Percentiles rank a stretch among this genome's conserved stretches.
These are phyloP conservation scores for Anas platyrhynchos DNA, from an alignment of 2,113 vertebrate species.

Conservation along the genomic window DNA sequence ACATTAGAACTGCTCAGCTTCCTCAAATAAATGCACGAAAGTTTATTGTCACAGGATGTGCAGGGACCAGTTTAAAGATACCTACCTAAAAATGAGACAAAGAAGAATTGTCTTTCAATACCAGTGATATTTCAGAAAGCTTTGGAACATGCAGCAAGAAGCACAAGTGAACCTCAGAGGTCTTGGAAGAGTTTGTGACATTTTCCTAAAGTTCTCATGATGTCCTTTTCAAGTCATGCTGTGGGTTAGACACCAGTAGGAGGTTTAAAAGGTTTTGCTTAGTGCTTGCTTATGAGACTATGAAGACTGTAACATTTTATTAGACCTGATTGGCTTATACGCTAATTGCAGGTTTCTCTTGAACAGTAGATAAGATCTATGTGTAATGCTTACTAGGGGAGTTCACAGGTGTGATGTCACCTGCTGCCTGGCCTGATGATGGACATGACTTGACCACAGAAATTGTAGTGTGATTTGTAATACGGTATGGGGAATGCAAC, in stretches of 20 bases:
- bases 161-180: not conserved
- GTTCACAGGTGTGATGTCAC: not conserved
- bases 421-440: not conserved
- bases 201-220: not conserved
- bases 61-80: not conserved
- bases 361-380: constrained; percentile 9
- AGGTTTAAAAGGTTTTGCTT: not conserved
- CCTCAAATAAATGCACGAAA: not conserved
- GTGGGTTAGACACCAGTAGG: not conserved
- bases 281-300: not conserved
- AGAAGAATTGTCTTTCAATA: not conserved
- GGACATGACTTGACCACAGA: constrained; percentile 12
- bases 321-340: constrained; percentile 18
- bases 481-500: not conserved
- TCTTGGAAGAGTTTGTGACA: not conserved
- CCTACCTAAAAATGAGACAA: not conserved
- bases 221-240: not conserved
- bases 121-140: not conserved
- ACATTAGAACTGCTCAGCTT: not conserved
- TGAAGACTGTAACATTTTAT: constrained; percentile 20
- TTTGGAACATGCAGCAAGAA: not conserved
- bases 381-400: constrained; percentile 2
- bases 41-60: not conserved
- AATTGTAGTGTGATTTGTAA: constrained; percentile 37
- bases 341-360: constrained; percentile 41